Evolutionary conservation across 2,797 vertebrate genomes (phyloP).

Genomic region (Menidia menidia): DNA sequence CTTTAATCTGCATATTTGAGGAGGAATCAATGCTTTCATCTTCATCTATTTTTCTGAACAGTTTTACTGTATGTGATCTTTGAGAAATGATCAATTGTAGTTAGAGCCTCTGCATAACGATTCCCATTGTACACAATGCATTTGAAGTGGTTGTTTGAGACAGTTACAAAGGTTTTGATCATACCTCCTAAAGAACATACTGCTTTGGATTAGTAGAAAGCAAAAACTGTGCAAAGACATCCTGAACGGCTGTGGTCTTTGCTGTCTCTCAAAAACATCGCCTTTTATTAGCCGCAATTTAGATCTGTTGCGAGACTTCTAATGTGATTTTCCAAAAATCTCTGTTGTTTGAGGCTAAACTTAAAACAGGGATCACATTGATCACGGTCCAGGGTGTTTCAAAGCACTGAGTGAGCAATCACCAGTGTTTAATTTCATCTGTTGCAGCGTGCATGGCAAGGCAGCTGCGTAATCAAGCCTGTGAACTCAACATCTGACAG

Average conservation of each 20-base stretch:
- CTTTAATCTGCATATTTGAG: slow-evolving; percentile 61
- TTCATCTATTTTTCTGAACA: slow-evolving; percentile 45
- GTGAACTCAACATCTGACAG: slow-evolving; percentile 84
- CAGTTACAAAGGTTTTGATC: slow-evolving; percentile 76
- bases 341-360: slow-evolving; percentile 75
- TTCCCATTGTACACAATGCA: slow-evolving; percentile 64
- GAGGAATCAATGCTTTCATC: slow-evolving; percentile 59
- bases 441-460: slow-evolving; percentile 80
- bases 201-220: slow-evolving; percentile 62
- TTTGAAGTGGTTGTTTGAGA: slow-evolving; percentile 71
- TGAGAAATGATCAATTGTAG: slow-evolving; percentile 58
- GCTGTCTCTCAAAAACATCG: slow-evolving; percentile 69
- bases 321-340: slow-evolving; percentile 74
- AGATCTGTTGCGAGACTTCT: slow-evolving; percentile 64
- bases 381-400: slow-evolving; percentile 81
- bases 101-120: slow-evolving; percentile 55
- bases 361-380: slow-evolving; percentile 76
- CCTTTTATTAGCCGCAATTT: slow-evolving; percentile 73
- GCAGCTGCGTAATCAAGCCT: slow-evolving; percentile 81
- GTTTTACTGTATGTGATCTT: slow-evolving; percentile 46
- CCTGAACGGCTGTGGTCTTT: slow-evolving; percentile 69
- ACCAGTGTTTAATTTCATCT: slow-evolving; percentile 83
- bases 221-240: slow-evolving; percentile 56
- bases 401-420: slow-evolving; percentile 78
- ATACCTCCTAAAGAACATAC: slow-evolving; percentile 58